Percentiles rank a stretch among this genome's conserved stretches.
Evolutionary conservation across 2,888 invertebrate species (phyloP).

Genomic region (Dyspetes luteomarginatus): DNA sequence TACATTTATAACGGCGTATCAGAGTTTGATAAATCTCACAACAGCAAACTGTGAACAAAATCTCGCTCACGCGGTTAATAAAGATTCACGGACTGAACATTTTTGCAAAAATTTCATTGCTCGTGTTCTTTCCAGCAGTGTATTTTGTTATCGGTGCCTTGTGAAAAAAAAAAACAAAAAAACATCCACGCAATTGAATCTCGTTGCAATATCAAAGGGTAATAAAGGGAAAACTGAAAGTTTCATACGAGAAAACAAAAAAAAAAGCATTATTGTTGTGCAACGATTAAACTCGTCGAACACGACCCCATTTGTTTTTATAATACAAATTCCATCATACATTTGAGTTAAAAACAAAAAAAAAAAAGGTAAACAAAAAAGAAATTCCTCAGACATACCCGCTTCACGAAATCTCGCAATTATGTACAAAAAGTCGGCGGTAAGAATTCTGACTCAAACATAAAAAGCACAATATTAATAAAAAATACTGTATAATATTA

Average conservation of each 20-base stretch:
- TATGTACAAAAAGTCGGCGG: slow-evolving; percentile 59
- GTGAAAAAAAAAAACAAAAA: slow-evolving; percentile 44
- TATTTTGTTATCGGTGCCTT: slow-evolving; percentile 41
- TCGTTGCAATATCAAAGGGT: slow-evolving; percentile 55
- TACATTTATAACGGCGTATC: slow-evolving; percentile 35
- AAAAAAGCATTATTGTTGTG: slow-evolving; percentile 29
- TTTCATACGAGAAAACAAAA: slow-evolving; percentile 53
- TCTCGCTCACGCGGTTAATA: slow-evolving; percentile 1
- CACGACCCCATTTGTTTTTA: slow-evolving; percentile 50
- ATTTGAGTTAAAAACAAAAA: slow-evolving; percentile 49
- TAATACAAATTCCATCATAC: slow-evolving; percentile 57
- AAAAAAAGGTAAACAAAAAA: slow-evolving; percentile 45
- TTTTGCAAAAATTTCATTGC: neutral
- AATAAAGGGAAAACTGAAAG: slow-evolving; percentile 60
- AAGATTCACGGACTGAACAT: slow-evolving; percentile 9
- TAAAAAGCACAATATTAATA: slow-evolving; percentile 60
- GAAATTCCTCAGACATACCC: slow-evolving; percentile 51
- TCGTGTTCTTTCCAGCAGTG: slow-evolving; percentile 34
- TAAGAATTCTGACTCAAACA: slow-evolving; percentile 51
- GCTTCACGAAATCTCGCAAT: slow-evolving; percentile 43
- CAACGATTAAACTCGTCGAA: slow-evolving; percentile 12
- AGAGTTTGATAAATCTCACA: neutral
- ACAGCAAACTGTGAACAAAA: neutral
- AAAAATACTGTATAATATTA: slow-evolving; percentile 61
- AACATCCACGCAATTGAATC: slow-evolving; percentile 44